A percentile compares a stretch with the other conserved stretches of the same genome.
Evolutionary conservation across 1,140 invertebrate genomes (phyloP).

Genomic region (Telenomus remus): DNA sequence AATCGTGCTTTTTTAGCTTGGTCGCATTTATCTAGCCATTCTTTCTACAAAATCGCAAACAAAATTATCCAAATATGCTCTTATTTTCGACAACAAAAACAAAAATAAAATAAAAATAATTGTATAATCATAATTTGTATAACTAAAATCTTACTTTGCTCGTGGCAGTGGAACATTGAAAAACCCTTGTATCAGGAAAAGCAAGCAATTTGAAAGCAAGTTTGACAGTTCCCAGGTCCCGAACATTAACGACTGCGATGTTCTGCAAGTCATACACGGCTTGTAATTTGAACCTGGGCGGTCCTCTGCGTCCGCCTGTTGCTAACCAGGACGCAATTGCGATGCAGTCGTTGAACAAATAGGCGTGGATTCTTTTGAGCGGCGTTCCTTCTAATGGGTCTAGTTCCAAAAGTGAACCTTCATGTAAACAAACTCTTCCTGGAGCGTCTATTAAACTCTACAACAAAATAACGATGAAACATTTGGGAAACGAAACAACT

Average conservation of each 20-base stretch:
- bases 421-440: constrained; percentile 86
- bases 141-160: constrained; percentile 51
- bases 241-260: constrained; percentile 95
- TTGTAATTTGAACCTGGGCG: constrained; percentile 92
- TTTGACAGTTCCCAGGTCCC: constrained; percentile 92
- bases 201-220: constrained; percentile 95
- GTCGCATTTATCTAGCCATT: constrained; percentile 96
- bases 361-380: constrained; percentile 92
- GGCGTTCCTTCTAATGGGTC: constrained; percentile 90
- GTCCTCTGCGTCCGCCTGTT: constrained; percentile 79
- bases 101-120: too few relatives aligned
- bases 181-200: constrained; percentile 94
- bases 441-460: constrained; percentile 85
- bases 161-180: constrained; percentile 88
- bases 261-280: constrained; percentile 92
- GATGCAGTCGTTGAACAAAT: constrained; percentile 92
- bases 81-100: too few relatives aligned
- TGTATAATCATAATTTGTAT: background rate
- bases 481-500: too few relatives aligned
- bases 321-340: constrained; percentile 79
- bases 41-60: constrained; percentile 79
- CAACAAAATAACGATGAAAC: too few relatives aligned
- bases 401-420: constrained; percentile 93
- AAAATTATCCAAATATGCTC: too few relatives aligned
- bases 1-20: constrained; percentile 90